Conservation (phyloP, 2,113 vertebrate genomes). For the Cyanoderma ruficeps region DNA sequence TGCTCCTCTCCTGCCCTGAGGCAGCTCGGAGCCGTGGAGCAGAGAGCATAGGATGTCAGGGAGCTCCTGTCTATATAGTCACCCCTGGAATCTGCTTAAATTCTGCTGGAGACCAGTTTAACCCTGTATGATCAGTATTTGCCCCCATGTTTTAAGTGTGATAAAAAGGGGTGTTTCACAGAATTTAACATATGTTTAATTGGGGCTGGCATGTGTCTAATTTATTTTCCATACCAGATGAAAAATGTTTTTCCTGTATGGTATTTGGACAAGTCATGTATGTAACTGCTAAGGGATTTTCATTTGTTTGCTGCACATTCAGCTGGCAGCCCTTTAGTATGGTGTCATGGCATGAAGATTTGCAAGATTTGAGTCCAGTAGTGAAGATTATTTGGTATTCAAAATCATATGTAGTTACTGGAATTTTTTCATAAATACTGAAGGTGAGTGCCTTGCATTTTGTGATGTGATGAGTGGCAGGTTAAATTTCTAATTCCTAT, state of each 20-base stretch:
- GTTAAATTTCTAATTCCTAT: not conserved
- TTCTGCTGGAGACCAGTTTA: not conserved
- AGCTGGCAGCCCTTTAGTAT: not conserved
- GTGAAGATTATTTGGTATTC: not conserved
- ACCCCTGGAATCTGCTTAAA: not conserved
- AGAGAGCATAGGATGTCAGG: not conserved
- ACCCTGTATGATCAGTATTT: not conserved
- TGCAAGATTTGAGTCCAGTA: not conserved
- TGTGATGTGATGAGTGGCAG: not conserved
- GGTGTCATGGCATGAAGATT: not conserved
- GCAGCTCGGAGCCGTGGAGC: not conserved
- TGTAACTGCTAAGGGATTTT: not conserved
- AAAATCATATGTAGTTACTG: not conserved
- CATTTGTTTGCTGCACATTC: not conserved
- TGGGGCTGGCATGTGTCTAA: not conserved
- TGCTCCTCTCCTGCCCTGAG: accelerated
- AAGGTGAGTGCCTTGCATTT: not conserved
- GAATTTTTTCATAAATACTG: not conserved
- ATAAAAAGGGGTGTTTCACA: not conserved
- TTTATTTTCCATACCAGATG: not conserved
- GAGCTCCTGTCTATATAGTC: not conserved
- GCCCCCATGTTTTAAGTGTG: not conserved
- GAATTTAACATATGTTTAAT: not conserved
- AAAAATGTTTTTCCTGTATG: not conserved
- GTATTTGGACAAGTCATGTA: not conserved